Evolutionary conservation across 2,888 invertebrate species (phyloP).

Genomic region (Temnothorax ravouxi): DNA sequence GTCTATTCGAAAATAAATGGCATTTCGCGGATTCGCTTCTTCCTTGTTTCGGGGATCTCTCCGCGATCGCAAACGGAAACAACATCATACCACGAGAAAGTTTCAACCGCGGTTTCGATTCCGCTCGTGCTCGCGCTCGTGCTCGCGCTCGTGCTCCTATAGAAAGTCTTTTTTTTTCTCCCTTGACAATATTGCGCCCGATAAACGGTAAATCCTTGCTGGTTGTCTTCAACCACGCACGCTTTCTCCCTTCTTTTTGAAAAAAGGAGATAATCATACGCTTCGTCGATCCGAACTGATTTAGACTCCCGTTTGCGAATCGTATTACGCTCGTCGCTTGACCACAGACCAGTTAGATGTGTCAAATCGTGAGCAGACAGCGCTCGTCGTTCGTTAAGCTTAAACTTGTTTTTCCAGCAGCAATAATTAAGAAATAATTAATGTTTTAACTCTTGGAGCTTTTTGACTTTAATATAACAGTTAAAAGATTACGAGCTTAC

Average conservation of each 20-base stretch:
- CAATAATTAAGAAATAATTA: not conserved
- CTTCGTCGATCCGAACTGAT: not conserved
- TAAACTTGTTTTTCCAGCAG: not conserved
- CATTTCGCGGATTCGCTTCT: not conserved
- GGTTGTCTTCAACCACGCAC: constrained; percentile 48
- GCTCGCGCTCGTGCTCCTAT: constrained; percentile 56
- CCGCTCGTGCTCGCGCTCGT: constrained; percentile 50
- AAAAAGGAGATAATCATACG: not conserved
- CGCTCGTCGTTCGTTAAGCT: not conserved
- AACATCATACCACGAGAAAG: constrained; percentile 68
- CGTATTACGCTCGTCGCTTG: not conserved
- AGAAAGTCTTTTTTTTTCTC: constrained; percentile 68
- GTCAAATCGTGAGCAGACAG: not conserved
- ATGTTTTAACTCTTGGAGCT: not conserved
- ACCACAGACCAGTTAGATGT: not conserved
- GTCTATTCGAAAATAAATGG: not conserved
- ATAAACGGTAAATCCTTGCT: constrained; percentile 48
- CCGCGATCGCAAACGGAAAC: constrained; percentile 53
- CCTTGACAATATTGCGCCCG: constrained; percentile 65
- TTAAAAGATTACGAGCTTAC: not conserved
- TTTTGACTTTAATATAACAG: not conserved
- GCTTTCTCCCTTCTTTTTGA: constrained; percentile 67
- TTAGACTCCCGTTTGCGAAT: not conserved
- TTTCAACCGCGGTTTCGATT: constrained; percentile 63
- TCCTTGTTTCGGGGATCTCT: constrained; percentile 32